A percentile compares a stretch with the other conserved stretches of the same genome.
These are phyloP conservation scores for Kryphioiulus occultus DNA, from an alignment of 2,888 invertebrate genomes.

Conservation along the genomic window DNA sequence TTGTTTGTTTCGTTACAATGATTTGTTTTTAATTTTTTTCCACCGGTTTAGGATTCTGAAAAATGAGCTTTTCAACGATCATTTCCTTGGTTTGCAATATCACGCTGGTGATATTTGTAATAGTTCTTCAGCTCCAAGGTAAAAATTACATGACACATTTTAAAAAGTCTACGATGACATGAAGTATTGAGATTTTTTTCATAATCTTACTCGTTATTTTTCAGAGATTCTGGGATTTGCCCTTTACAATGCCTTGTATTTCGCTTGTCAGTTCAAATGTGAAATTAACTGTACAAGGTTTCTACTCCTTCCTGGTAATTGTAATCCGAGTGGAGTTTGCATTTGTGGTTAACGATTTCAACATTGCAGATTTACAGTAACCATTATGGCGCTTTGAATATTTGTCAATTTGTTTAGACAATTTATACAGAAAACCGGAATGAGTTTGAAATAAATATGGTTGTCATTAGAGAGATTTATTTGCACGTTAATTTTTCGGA, in stretches of 20 bases:
- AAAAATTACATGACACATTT: background rate
- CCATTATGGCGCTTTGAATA: too few species aligned
- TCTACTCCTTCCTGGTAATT: background rate
- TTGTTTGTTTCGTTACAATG: too few species aligned
- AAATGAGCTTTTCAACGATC: background rate
- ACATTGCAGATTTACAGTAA: too few species aligned
- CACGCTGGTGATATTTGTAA: background rate
- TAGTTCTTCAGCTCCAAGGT: background rate
- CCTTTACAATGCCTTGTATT: background rate
- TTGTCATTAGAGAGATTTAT: background rate
- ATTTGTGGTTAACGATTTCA: background rate
- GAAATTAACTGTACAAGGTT: background rate
- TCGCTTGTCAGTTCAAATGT: background rate
- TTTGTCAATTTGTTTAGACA: too few species aligned
- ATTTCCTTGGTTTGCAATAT: background rate
- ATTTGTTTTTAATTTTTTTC: too few species aligned
- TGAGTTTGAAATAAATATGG: background rate
- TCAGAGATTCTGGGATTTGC: background rate
- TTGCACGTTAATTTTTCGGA: too few species aligned
- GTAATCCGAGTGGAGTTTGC: background rate
- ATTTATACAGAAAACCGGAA: too few species aligned
- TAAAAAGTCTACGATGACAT: too few species aligned
- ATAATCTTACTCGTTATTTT: background rate
- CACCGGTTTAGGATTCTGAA: background rate
- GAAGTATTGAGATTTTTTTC: background rate